phyloP scores from a whole-genome alignment of 2,113 vertebrate genomes.

The Saguinus midas region DNA sequence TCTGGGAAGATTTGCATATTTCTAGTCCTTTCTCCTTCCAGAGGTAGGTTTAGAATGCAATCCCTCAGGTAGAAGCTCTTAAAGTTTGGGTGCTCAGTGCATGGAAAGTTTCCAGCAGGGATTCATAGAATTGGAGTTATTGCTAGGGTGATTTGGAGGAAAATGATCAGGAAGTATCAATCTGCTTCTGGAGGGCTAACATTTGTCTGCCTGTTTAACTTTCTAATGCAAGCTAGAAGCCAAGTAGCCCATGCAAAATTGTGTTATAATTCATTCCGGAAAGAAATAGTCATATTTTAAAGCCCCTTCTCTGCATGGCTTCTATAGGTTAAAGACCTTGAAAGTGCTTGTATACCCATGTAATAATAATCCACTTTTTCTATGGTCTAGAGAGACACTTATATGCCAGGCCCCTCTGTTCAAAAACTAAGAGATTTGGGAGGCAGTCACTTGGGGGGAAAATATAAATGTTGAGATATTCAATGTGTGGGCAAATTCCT shows the following conservation, averaged over 20 bases:
- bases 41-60: background rate
- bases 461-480: background rate
- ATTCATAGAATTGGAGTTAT: background rate
- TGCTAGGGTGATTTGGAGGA: background rate
- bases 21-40: background rate
- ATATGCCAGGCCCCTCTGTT: background rate
- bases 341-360: background rate
- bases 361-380: background rate
- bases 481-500: background rate
- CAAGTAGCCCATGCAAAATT: background rate
- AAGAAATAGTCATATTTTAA: background rate
- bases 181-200: background rate
- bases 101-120: background rate
- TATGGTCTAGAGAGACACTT: background rate
- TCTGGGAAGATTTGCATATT: background rate
- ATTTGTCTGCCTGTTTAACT: background rate
- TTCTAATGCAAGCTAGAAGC: background rate
- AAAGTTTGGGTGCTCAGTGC: background rate
- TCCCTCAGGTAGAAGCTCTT: background rate
- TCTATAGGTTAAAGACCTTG: background rate
- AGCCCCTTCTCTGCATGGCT: background rate
- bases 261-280: background rate
- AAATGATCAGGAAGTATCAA: background rate
- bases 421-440: background rate
- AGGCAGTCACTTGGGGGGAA: background rate